Base-by-base conservation (phyloP, 1,140 invertebrate species). In the Drosophila tropicalis region DNA sequence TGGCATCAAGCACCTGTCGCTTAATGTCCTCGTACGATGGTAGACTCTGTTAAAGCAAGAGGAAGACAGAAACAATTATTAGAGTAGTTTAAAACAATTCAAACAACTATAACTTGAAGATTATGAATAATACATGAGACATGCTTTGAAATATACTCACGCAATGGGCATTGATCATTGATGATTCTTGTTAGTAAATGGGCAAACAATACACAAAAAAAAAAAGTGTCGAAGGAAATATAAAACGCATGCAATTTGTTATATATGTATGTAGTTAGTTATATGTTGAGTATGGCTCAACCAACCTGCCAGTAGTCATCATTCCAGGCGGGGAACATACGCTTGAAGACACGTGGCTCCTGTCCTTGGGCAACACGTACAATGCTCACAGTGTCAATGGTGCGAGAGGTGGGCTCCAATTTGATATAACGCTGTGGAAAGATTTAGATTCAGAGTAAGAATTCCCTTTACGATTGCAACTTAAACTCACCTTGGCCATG, bases 241-340 rank as follows among this genome's bases (percentile, higher is more conserved):
- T 29, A 51, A 51, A 51, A 67, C 56, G 22, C 44, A 44, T 58
- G 39, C 29, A 41, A 56, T 41, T 47, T 63, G 56, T 51, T 64
- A 57, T 44, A 62, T 25, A 62, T 55, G 62, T 25, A 62, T 55
- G 62, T 41, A 25, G 22, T 29, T 29, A 29, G 29, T 29, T 34
- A n/a, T 22, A 66, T 62, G 19, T 47, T 34, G 17, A 36, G 39
- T 5, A 5, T 60, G 12, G 57, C 13, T 29, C 25, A 60, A 92
- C 91, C 80, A 73, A 95, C 95, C 86, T 93, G 90, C 95, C 95
- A 96, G 73, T 94, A 92, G 54, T 93, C 91, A 6, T 93, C 86
- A 70, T 96, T 94, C 96, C 96, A 97, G 3, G 79, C 81, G 3
- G 95, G 94, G 92, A 97, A 97, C 47, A 95, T 92, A 17, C 93